Percentiles rank a stretch among this genome's conserved stretches.
Evolutionary conservation across 2,113 vertebrate genomes (phyloP).

Genomic region (Hiodon alosoides): DNA sequence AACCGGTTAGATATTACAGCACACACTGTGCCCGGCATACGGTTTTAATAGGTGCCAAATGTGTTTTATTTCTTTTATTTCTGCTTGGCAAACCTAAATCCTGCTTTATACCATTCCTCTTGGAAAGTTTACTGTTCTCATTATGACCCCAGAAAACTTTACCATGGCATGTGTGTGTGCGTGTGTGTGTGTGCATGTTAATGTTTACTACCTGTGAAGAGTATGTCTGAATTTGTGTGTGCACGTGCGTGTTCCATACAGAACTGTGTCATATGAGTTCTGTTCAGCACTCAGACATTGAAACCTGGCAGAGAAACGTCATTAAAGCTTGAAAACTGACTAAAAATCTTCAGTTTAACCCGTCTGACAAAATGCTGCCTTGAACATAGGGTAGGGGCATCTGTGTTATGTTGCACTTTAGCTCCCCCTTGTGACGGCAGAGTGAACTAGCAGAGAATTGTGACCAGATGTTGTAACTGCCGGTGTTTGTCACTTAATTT

Average conservation of each 20-base stretch:
- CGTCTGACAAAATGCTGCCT: neutral
- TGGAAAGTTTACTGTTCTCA: slow-evolving; percentile 20
- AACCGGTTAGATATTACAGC: neutral
- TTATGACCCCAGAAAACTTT: slow-evolving; percentile 19
- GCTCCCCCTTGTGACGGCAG: slow-evolving; percentile 21
- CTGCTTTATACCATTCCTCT: slow-evolving; percentile 8
- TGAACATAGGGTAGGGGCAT: neutral
- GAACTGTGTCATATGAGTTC: too few species aligned
- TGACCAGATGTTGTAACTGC: neutral
- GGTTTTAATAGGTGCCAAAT: neutral
- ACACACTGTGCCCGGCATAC: neutral
- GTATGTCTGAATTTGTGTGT: too few species aligned
- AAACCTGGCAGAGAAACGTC: too few species aligned
- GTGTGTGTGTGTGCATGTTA: too few species aligned
- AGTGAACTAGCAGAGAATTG: neutral
- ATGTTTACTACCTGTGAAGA: too few species aligned
- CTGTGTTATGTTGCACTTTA: slow-evolving; percentile 5
- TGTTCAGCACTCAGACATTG: too few species aligned
- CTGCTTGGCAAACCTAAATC: neutral
- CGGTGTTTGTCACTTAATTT: neutral
- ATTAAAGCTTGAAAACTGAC: too few species aligned
- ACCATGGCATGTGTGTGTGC: neutral
- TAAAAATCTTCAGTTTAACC: neutral
- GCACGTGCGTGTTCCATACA: too few species aligned
- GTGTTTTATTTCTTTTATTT: too few species aligned